Evolutionary conservation across 2,888 invertebrate genomes (phyloP), one percentile per base, ranked within the genome.

Genomic region (Netelia melanura): DNA sequence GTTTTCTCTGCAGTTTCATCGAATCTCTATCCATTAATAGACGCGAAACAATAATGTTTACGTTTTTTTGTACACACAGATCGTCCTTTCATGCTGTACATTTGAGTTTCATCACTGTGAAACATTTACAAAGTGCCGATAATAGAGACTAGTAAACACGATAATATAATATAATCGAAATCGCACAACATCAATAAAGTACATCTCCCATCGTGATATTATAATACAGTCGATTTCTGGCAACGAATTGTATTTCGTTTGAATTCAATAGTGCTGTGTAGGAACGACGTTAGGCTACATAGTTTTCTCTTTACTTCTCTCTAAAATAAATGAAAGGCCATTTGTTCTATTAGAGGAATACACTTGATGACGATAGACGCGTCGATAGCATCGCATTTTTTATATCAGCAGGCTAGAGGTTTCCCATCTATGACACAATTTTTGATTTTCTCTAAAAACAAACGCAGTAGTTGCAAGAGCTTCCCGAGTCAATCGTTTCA

Each of bases 31-130:
- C 77, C 77, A 78, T 83, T 67, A 48, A 83, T 70, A 81, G 67
- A 65, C 72, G 76, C 58, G 30, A 83, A 86, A 89, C 87, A 88
- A 88, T 88, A 87, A 86, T 87, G 85, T 87, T 80, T 87, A 88
- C 86, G 86, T 86, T 86, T 88, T 79, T 72, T 83, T 81, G 86
- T 87, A 87, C 86, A 88, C 88, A 88, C 85, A 88, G 89, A 90
- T 90, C 88, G 90, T 90, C 88, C 86, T 88, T 86, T 88, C 88
- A 87, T 87, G 86, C 86, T 88, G 85, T 86, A 87, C 86, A 86
- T 83, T 83, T 82, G 75, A 76, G 72, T 72, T 71, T 83, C 58
- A 62, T 70, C 67, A 65, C 62, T 76, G 78, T 75, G 75, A 83
- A 80, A 87, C 72, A 86, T 61, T 75, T 79, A 71, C 52, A 68